Percentiles rank a stretch among this genome's conserved stretches.
Evolutionary conservation across 2,113 vertebrate genomes (phyloP).

Genomic region (Etheostoma cragini): DNA sequence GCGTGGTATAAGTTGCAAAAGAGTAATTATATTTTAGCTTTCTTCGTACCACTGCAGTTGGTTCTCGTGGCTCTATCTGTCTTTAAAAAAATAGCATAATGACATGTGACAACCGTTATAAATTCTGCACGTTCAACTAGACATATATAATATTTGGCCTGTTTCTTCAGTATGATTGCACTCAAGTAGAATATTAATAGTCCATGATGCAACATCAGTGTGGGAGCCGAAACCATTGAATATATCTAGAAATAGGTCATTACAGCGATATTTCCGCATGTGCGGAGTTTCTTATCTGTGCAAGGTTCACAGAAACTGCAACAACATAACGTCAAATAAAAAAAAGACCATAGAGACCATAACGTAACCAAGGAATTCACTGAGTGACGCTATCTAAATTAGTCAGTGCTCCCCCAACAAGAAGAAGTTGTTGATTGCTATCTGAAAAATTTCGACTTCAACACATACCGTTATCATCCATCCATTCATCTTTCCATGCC

Average conservation of each 20-base stretch:
- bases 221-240: slow-evolving; percentile 32
- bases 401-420: not conserved
- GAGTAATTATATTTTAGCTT: not conserved
- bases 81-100: slow-evolving; percentile 13
- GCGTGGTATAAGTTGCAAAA: not conserved
- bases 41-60: not conserved
- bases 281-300: slow-evolving; percentile 8
- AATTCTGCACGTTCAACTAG: slow-evolving; percentile 2
- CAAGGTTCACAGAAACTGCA: not conserved
- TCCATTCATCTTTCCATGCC: no score
- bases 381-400: slow-evolving; percentile 23
- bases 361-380: not conserved
- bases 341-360: not conserved
- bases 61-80: not conserved
- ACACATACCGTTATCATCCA: slow-evolving; percentile 2
- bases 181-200: slow-evolving; percentile 17
- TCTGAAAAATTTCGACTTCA: slow-evolving; percentile 13
- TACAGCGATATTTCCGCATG: not conserved
- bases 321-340: not conserved
- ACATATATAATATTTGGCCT: slow-evolving; percentile 19
- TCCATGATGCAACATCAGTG: slow-evolving; percentile 47
- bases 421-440: slow-evolving; percentile 19
- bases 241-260: slow-evolving; percentile 29
- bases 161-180: slow-evolving; percentile 4
- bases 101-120: slow-evolving; percentile 26